Evolutionary conservation across 1,140 invertebrate genomes (phyloP).

Genomic region (Aphelenchoides avenae): DNA sequence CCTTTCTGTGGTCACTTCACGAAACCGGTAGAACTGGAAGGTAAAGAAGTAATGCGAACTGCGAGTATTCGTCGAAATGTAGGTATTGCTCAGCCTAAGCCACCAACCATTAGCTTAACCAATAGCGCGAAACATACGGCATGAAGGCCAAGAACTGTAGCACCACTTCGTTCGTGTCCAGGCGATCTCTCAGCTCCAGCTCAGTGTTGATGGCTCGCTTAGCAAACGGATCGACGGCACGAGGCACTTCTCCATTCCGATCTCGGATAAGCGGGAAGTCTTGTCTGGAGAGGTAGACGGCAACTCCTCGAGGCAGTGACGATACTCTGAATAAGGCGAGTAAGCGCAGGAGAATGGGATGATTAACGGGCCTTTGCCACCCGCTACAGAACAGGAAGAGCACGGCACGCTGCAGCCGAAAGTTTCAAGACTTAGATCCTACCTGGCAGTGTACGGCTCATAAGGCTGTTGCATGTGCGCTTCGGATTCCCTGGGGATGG

Average conservation of each 20-base stretch:
- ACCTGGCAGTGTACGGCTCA: too few relatives aligned
- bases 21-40: slow-evolving; percentile 41
- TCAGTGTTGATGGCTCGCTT: slow-evolving; percentile 17
- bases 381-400: too few relatives aligned
- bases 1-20: slow-evolving; percentile 37
- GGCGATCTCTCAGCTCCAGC: slow-evolving; percentile 13
- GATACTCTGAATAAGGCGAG: slow-evolving; percentile 16
- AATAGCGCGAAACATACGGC: slow-evolving; percentile 23
- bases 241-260: background rate
- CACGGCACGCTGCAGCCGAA: too few relatives aligned
- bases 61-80: slow-evolving; percentile 19
- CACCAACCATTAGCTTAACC: background rate
- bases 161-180: slow-evolving; percentile 36
- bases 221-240: background rate
- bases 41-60: slow-evolving; percentile 30
- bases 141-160: slow-evolving; percentile 34
- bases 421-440: too few relatives aligned
- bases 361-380: too few relatives aligned
- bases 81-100: slow-evolving; percentile 21
- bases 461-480: too few relatives aligned
- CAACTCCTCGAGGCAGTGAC: slow-evolving; percentile 21
- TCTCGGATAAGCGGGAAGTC: slow-evolving; percentile 18
- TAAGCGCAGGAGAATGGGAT: background rate
- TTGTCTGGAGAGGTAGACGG: background rate
- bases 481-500: too few relatives aligned